Evolutionary conservation across 2,797 vertebrate species (phyloP), one percentile per base, ranked within the genome.

Genomic region (Falco cherrug): DNA sequence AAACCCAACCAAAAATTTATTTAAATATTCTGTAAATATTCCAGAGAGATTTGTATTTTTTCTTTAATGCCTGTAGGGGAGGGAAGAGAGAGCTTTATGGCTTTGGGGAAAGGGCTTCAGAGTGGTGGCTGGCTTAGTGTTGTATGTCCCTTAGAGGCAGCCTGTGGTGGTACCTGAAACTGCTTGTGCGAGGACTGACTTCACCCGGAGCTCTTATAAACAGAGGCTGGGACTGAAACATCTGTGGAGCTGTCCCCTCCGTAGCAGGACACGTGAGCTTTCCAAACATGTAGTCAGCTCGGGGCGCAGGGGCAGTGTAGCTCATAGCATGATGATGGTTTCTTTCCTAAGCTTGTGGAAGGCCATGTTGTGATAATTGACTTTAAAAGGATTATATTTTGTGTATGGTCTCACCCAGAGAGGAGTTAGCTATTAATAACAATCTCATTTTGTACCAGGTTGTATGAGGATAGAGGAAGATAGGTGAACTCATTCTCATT

Each of bases 261-360:
- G 1, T 12, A 31, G 22, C 33, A 35, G n/a, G 37, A 29, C 26
- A 15, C 1, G 3, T 3, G 48, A 39, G 37, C 43, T 45, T 61
- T 33, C 31, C 50, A 51, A 47, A 33, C 31, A 54, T 5, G 0
- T 20, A 7, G 21, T 28, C 31, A 12, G 0, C n/a, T 37, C 4
- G 19, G 11, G 35, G 13, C 1, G 0, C 4, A 7, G 24, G 51
- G 25, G 15, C 33, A 60, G 9, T 2, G 6, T 11, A 33, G 47
- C 37, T 41, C 6, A 0, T 10, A 39, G n/a, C 33, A 8, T 10
- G 7, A 57, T 19, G 51, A 5, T 31, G 29, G 31, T 13, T 67
- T 22, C 53, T 50, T 63, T 41, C 67, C 35, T 22, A 25, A 76
- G 74, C 45, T 68, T 7, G 2, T 11, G 82, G 70, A 64, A 41